A percentile compares a stretch with the other conserved stretches of the same genome.
Evolutionary conservation across 2,888 invertebrate species (phyloP).

Genomic region (Dione juno): DNA sequence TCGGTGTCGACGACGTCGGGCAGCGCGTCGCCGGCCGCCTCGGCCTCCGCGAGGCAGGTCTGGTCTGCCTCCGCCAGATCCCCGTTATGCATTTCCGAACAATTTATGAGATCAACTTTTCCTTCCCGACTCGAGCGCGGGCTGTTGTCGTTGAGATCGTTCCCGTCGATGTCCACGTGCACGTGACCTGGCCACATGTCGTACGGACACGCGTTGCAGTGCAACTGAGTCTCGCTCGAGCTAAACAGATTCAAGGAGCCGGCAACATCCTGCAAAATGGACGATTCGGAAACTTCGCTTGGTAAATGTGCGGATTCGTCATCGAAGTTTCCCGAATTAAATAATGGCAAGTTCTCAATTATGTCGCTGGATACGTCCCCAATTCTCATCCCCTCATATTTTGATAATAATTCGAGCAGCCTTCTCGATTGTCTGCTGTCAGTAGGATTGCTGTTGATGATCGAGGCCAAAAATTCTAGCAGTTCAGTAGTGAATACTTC

Average conservation of each 20-base stretch:
- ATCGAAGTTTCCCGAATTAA: conserved; percentile 57
- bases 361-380: conserved; percentile 73
- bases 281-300: conserved; percentile 64
- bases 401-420: conserved; percentile 67
- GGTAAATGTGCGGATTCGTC: conserved; percentile 58
- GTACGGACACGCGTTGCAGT: conserved; percentile 71
- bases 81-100: conserved; percentile 85
- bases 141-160: conserved; percentile 62
- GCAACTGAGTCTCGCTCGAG: conserved; percentile 70
- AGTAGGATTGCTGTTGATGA: conserved; percentile 69
- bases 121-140: conserved; percentile 70
- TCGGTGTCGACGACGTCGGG: conserved; percentile 81
- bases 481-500: conserved; percentile 80
- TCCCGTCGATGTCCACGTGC: conserved; percentile 66
- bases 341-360: conserved; percentile 67
- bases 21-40: conserved; percentile 60
- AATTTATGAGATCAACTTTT: conserved; percentile 75
- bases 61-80: conserved; percentile 93
- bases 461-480: conserved; percentile 76
- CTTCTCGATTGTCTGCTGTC: conserved; percentile 67
- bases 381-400: conserved; percentile 73
- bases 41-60: conserved; percentile 80
- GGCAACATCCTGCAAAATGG: conserved; percentile 76
- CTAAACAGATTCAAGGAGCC: conserved; percentile 72
- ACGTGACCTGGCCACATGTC: conserved; percentile 74